Evolutionary conservation across 2,888 invertebrate species (phyloP).

Genomic region (Torymus tubicola): DNA sequence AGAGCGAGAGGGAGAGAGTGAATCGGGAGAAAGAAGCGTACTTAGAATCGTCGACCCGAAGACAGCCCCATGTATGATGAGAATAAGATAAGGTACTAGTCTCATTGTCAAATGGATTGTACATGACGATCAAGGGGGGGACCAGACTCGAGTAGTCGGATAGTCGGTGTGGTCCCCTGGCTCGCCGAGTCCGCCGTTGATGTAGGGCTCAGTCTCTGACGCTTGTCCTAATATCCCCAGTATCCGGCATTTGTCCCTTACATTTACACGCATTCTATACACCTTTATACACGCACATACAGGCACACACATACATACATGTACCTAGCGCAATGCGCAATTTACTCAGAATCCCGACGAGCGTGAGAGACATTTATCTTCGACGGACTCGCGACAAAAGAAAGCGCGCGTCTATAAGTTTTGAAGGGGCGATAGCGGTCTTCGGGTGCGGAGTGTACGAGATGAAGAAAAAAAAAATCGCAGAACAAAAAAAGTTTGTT

Average conservation of each 20-base stretch:
- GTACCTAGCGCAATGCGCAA: too few species aligned
- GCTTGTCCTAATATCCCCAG: conserved; percentile 65
- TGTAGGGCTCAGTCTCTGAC: conserved; percentile 80
- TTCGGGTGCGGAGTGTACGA: background rate
- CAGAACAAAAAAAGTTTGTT: conserved; percentile 67
- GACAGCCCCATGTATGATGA: too few species aligned
- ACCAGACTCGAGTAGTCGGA: conserved; percentile 64
- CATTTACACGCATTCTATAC: too few species aligned
- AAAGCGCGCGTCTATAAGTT: background rate
- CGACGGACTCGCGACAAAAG: conserved; percentile 68
- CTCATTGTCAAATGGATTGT: too few species aligned
- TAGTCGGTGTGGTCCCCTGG: conserved; percentile 71
- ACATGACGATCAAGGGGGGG: too few species aligned
- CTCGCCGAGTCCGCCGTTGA: conserved; percentile 76
- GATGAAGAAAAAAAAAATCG: conserved; percentile 10
- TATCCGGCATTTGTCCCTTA: too few species aligned
- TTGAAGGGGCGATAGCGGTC: too few species aligned
- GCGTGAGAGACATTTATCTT: conserved; percentile 67
- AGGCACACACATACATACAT: too few species aligned
- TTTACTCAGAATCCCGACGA: conserved; percentile 17
- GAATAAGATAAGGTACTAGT: too few species aligned
- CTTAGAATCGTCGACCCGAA: background rate
- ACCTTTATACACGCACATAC: too few species aligned
- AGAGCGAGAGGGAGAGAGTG: background rate
- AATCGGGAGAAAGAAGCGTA: background rate